Percentiles rank a stretch among this genome's conserved stretches.
Conservation (phyloP, 2,888 invertebrate species). For the Molorchus minor region DNA sequence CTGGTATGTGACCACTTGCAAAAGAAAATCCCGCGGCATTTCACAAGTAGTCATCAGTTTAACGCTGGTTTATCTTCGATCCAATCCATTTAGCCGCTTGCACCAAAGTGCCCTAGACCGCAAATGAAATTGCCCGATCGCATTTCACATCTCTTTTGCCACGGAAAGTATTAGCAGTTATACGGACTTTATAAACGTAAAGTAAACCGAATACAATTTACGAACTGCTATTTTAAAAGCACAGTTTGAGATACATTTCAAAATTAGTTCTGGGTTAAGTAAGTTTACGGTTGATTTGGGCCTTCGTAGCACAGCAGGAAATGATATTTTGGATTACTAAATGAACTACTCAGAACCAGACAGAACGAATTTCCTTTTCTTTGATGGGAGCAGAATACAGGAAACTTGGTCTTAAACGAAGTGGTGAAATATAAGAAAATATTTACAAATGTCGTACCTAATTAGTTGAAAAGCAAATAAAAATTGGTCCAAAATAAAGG, state of each 20-base stretch:
- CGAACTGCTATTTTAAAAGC: slow-evolving; percentile 29
- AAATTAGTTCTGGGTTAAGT: slow-evolving; percentile 28
- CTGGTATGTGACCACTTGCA: too few relatives aligned
- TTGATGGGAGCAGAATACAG: too few relatives aligned
- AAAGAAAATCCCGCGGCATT: not conserved
- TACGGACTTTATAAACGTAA: slow-evolving; percentile 32
- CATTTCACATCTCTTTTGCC: slow-evolving; percentile 31
- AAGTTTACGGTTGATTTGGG: not conserved
- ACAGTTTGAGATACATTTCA: slow-evolving; percentile 33
- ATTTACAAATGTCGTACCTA: too few relatives aligned
- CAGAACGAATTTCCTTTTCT: not conserved
- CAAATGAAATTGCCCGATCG: slow-evolving; percentile 39
- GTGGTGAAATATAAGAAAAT: too few relatives aligned
- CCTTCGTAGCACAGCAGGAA: slow-evolving; percentile 9
- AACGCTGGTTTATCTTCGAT: slow-evolving; percentile 22
- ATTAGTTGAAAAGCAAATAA: too few relatives aligned
- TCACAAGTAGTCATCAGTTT: slow-evolving; percentile 24
- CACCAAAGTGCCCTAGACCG: slow-evolving; percentile 30
- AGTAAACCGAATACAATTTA: slow-evolving; percentile 28
- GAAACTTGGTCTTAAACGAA: too few relatives aligned
- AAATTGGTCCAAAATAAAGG: too few relatives aligned
- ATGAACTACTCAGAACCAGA: not conserved
- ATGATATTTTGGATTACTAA: not conserved
- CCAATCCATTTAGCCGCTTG: slow-evolving; percentile 39
- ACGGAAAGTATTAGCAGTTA: slow-evolving; percentile 33